phyloP scores from a whole-genome alignment of 2,888 invertebrate genomes.

The Crioceris asparagi region DNA sequence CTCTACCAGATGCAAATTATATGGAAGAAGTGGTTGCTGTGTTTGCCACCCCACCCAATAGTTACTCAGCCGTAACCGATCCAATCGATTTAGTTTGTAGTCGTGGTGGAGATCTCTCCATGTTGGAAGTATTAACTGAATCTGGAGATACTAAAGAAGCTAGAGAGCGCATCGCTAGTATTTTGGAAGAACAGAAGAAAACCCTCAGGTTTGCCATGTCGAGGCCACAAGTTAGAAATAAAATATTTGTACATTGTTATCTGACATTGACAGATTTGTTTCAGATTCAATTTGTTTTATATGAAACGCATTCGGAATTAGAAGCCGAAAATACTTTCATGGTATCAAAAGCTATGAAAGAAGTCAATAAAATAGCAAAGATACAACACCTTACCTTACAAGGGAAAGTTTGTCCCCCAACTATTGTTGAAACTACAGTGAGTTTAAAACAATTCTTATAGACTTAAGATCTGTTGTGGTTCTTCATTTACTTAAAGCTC shows the following conservation, averaged over 20 bases:
- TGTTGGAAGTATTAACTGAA: constrained; percentile 64
- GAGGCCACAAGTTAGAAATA: constrained; percentile 53
- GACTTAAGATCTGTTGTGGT: too few species aligned
- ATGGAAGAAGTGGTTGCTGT: constrained; percentile 53
- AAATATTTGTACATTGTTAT: neutral
- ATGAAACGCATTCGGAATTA: constrained; percentile 71
- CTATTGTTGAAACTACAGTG: too few species aligned
- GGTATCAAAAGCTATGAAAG: constrained; percentile 54
- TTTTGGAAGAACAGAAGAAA: constrained; percentile 64
- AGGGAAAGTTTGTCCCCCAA: too few species aligned
- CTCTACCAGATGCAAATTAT: constrained; percentile 41
- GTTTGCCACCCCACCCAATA: constrained; percentile 69
- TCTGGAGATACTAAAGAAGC: constrained; percentile 53
- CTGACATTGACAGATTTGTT: constrained; percentile 13
- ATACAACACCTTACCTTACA: constrained; percentile 51
- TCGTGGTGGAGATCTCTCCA: constrained; percentile 64
- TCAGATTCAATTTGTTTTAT: constrained; percentile 66
- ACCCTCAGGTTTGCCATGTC: constrained; percentile 66
- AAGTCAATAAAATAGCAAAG: constrained; percentile 59
- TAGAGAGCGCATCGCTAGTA: constrained; percentile 49
- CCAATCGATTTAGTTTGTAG: constrained; percentile 71
- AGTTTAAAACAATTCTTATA: too few species aligned
- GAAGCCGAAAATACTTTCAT: constrained; percentile 66
- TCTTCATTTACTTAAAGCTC: too few species aligned
- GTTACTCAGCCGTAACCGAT: constrained; percentile 67